These are phyloP conservation scores for Chromobotia macracanthus DNA, from an alignment of 2,797 vertebrate species.

Conservation along the genomic window DNA sequence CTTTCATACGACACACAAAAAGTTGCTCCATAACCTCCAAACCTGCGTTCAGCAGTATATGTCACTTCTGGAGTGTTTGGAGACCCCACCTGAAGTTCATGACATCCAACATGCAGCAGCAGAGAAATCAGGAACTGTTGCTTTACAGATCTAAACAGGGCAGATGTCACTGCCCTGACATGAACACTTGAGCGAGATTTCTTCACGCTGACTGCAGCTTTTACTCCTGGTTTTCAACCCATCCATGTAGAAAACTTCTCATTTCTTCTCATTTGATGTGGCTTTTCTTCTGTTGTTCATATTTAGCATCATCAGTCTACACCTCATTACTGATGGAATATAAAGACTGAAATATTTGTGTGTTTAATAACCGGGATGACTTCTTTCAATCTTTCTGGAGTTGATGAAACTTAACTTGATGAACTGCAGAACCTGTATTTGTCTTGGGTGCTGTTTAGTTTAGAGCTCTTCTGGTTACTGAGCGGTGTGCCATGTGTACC, in stretches of 20 bases:
- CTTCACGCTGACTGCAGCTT: constrained; percentile 38
- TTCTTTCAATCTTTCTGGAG: not conserved
- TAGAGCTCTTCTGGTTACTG: constrained; percentile 15
- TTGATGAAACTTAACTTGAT: constrained; percentile 32
- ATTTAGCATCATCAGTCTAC: constrained; percentile 16
- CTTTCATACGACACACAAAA: not conserved
- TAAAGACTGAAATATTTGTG: not conserved
- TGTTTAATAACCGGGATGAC: constrained; percentile 3
- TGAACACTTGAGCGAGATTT: not conserved
- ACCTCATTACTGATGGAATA: not conserved
- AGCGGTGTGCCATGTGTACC: not conserved
- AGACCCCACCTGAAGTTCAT: constrained; percentile 9
- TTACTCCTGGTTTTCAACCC: constrained; percentile 29
- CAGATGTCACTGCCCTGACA: constrained; percentile 1
- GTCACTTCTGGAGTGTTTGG: constrained; percentile 6
- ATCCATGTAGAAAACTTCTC: constrained; percentile 7
- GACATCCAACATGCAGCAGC: constrained; percentile 11
- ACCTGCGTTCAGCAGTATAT: not conserved
- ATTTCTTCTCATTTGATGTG: constrained; percentile 8
- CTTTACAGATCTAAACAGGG: not conserved
- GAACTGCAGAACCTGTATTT: constrained; percentile 49
- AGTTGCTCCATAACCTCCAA: not conserved
- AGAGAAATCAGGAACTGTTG: not conserved
- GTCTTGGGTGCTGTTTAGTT: constrained; percentile 43
- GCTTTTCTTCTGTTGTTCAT: constrained; percentile 37